phyloP scores from a whole-genome alignment of 2,888 invertebrate genomes.

The Hydroisotoma schaefferi region DNA sequence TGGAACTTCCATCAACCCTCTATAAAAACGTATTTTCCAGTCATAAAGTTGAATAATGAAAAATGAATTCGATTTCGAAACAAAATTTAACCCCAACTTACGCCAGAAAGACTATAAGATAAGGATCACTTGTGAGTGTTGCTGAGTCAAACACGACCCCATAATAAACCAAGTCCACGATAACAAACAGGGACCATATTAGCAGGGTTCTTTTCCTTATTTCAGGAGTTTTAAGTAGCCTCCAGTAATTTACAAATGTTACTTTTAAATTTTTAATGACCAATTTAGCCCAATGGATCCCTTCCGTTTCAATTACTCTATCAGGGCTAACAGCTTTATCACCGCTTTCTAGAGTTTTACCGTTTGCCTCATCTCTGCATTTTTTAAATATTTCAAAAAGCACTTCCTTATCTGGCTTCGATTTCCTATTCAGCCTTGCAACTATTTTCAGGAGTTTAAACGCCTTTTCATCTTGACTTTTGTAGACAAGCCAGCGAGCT shows the following conservation, averaged over 20 bases:
- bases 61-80: too few relatives aligned
- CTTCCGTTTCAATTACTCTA: neutral
- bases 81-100: conserved; percentile 12
- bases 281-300: neutral
- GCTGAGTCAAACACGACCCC: conserved; percentile 40
- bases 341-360: neutral
- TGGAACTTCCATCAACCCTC: conserved; percentile 25
- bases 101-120: conserved; percentile 38
- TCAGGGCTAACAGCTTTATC: neutral
- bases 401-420: conserved; percentile 14
- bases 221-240: conserved; percentile 15
- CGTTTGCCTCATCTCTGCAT: neutral
- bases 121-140: conserved; percentile 30
- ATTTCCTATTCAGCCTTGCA: conserved; percentile 30
- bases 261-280: too few relatives aligned
- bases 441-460: conserved; percentile 20
- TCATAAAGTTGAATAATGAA: neutral
- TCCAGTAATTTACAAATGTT: conserved; percentile 14
- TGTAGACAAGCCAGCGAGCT: conserved; percentile 34
- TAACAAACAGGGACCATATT: conserved; percentile 17
- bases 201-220: conserved; percentile 13
- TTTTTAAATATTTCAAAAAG: conserved; percentile 23
- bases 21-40: neutral
- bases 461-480: conserved; percentile 30
- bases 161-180: conserved; percentile 37